phyloP scores from a whole-genome alignment of 64 coral and sea anemone genomes.

The Montipora cactus region DNA sequence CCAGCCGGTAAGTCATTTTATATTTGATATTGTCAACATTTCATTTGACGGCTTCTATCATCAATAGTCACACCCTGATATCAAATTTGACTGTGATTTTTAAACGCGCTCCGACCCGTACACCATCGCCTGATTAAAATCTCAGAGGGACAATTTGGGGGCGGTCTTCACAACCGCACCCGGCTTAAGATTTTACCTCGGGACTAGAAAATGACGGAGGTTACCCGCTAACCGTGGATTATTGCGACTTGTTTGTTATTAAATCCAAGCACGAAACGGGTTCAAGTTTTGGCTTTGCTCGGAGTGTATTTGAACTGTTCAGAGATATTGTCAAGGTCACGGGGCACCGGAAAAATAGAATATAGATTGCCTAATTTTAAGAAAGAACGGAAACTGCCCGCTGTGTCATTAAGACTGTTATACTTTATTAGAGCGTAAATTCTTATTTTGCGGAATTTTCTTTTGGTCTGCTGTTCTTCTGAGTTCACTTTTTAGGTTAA shows the following conservation, averaged over 20 bases:
- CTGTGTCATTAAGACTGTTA: background rate
- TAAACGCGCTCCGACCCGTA: slow-evolving; percentile 12
- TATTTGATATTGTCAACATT: slow-evolving; percentile 53
- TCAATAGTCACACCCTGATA: slow-evolving; percentile 63
- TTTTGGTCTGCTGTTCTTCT: background rate
- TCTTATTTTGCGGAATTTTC: background rate
- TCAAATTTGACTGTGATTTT: slow-evolving; percentile 33
- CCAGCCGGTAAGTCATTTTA: slow-evolving; percentile 84
- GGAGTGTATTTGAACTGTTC: slow-evolving; percentile 36
- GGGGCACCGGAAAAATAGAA: slow-evolving; percentile 18
- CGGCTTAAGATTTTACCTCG: background rate
- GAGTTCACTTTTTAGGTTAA: background rate
- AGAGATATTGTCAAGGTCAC: slow-evolving; percentile 12
- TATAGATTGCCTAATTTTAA: slow-evolving; percentile 52
- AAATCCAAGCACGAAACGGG: background rate
- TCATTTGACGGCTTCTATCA: slow-evolving; percentile 58
- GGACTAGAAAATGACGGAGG: slow-evolving; percentile 12
- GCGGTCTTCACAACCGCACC: slow-evolving; percentile 28
- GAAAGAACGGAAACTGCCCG: background rate
- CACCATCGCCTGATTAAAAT: background rate
- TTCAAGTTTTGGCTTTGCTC: background rate
- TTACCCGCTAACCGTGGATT: slow-evolving; percentile 1
- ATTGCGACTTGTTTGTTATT: background rate
- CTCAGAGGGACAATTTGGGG: background rate
- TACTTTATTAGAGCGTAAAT: too few relatives aligned